Conservation (phyloP, 2,797 vertebrate genomes). For the Carduelis carduelis region DNA sequence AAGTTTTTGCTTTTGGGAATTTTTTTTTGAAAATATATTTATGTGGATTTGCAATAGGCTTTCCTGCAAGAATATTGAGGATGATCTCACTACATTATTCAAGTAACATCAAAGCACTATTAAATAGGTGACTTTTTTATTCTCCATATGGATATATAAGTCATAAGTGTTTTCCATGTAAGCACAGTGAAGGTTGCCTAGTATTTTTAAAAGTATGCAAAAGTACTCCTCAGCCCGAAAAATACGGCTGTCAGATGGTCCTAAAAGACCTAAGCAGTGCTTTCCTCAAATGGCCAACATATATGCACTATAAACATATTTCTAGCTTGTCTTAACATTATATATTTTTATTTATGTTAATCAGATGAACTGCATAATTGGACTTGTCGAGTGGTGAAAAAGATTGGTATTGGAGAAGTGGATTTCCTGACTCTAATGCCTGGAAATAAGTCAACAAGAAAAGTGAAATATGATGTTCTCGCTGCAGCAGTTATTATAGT, state of each 20-base stretch:
- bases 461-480: constrained; percentile 84
- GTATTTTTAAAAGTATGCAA: not conserved
- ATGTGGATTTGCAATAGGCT: not conserved
- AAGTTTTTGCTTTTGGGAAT: not conserved
- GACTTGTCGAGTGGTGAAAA: constrained; percentile 78
- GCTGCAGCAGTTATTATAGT: constrained; percentile 84
- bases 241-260: not conserved
- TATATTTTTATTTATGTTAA: constrained; percentile 1
- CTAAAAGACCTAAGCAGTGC: not conserved
- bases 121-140: not conserved
- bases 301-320: not conserved
- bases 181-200: not conserved
- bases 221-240: not conserved
- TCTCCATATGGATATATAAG: not conserved
- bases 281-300: not conserved
- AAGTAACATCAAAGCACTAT: not conserved
- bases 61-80: not conserved
- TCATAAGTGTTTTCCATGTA: not conserved
- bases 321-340: not conserved
- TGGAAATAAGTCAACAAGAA: constrained; percentile 17
- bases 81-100: not conserved
- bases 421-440: constrained; percentile 75
- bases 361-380: constrained; percentile 85
- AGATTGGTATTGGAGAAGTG: constrained; percentile 64
- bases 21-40: not conserved